A percentile compares a stretch with the other conserved stretches of the same genome.
Evolutionary conservation across 2,797 vertebrate species (phyloP).

Genomic region (Spea hammondii): DNA sequence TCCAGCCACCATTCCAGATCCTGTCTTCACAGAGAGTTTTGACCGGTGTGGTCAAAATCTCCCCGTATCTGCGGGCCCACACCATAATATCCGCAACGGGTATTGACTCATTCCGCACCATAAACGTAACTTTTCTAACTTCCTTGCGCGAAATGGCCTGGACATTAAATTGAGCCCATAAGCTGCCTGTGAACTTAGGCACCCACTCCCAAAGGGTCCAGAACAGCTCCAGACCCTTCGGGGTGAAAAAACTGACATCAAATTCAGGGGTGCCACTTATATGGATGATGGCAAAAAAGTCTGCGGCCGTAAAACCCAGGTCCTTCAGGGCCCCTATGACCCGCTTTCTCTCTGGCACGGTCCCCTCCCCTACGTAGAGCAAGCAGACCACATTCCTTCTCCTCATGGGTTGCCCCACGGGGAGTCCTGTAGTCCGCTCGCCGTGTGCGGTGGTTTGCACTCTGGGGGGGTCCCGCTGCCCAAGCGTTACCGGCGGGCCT

Average conservation of each 20-base stretch:
- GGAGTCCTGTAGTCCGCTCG: not conserved
- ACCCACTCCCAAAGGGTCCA: no score
- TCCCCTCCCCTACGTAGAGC: no score
- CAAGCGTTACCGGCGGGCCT: no score
- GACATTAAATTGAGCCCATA: not conserved
- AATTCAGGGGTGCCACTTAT: not conserved
- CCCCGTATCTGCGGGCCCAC: not conserved
- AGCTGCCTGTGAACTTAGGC: not conserved
- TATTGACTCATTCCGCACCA: not conserved
- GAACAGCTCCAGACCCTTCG: not conserved
- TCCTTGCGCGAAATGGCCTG: no score
- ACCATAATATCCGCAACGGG: not conserved
- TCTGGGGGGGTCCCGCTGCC: not conserved
- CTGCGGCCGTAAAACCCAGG: no score
- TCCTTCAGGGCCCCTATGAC: no score
- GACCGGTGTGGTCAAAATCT: not conserved
- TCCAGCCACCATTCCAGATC: not conserved
- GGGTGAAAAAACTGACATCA: not conserved
- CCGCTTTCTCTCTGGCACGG: no score
- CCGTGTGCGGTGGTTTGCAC: no score
- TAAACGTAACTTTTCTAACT: no score
- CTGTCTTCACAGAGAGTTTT: not conserved
- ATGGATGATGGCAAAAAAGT: not conserved
- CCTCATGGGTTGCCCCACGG: no score
- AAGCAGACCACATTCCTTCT: not conserved